Conservation (phyloP, 2,888 invertebrate species). For the Ferdinandea cuprea region DNA sequence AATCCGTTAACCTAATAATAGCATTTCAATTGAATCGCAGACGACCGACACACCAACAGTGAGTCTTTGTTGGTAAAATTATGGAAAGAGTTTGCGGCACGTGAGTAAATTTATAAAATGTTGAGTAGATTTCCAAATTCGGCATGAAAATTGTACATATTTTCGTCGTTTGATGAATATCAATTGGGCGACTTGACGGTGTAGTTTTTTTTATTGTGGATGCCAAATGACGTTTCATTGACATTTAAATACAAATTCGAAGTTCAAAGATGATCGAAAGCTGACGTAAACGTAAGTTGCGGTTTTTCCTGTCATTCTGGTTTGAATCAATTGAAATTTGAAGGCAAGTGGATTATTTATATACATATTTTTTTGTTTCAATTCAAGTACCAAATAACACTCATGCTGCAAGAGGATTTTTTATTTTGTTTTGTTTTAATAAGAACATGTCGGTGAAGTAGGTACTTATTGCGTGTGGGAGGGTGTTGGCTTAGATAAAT, state of each 20-base stretch:
- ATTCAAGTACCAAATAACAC: too few species aligned
- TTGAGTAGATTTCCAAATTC: conserved; percentile 42
- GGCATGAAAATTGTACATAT: conserved; percentile 5
- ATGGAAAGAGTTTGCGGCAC: conserved; percentile 33
- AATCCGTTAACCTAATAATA: conserved; percentile 58
- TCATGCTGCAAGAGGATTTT: too few species aligned
- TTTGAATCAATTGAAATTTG: background rate
- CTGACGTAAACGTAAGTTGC: background rate
- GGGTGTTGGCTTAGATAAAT: too few species aligned
- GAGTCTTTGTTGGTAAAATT: background rate
- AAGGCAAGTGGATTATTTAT: too few species aligned
- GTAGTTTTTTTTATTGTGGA: conserved; percentile 13
- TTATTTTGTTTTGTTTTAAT: too few species aligned
- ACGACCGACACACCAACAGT: background rate
- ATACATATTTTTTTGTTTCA: too few species aligned
- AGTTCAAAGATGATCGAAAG: conserved; percentile 1
- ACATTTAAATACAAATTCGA: background rate
- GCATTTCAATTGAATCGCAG: conserved; percentile 44
- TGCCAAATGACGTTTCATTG: conserved; percentile 12
- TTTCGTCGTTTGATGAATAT: conserved; percentile 43
- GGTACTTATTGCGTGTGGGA: too few species aligned
- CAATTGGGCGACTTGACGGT: conserved; percentile 42
- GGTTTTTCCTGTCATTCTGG: background rate
- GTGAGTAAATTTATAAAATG: conserved; percentile 48
- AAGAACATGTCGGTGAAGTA: too few species aligned